These are phyloP conservation scores for Lagodon rhomboides DNA, from an alignment of 2,797 vertebrate genomes.

Conservation along the genomic window DNA sequence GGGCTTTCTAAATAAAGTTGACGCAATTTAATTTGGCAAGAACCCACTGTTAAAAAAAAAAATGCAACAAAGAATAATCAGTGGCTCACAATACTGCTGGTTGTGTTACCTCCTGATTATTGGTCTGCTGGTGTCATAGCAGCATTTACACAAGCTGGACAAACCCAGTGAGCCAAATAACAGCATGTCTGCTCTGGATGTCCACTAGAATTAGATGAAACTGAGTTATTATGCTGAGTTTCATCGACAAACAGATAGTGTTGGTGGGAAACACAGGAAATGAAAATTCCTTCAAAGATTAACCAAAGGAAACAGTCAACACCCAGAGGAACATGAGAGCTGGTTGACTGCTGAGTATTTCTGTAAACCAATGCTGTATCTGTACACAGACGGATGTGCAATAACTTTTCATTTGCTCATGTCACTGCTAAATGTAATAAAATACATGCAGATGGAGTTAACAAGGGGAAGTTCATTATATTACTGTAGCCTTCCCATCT, in stretches of 20 bases:
- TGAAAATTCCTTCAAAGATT: not conserved
- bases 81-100: not conserved
- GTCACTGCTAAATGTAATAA: not conserved
- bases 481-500: not conserved
- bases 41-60: not conserved
- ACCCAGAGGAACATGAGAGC: not conserved
- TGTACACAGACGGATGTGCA: not conserved
- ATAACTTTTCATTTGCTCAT: not conserved
- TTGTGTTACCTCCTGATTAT: not conserved
- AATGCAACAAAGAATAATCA: not conserved
- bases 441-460: not conserved
- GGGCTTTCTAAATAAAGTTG: no score
- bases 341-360: not conserved
- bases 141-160: not conserved
- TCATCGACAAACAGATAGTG: not conserved
- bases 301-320: not conserved
- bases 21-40: no score
- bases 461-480: not conserved
- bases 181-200: no score
- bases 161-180: not conserved
- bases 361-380: not conserved
- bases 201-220: not conserved
- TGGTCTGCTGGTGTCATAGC: not conserved
- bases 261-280: not conserved
- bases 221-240: not conserved